These are phyloP conservation scores for Cancer borealis DNA, from an alignment of 2,888 invertebrate species.

Conservation along the genomic window DNA sequence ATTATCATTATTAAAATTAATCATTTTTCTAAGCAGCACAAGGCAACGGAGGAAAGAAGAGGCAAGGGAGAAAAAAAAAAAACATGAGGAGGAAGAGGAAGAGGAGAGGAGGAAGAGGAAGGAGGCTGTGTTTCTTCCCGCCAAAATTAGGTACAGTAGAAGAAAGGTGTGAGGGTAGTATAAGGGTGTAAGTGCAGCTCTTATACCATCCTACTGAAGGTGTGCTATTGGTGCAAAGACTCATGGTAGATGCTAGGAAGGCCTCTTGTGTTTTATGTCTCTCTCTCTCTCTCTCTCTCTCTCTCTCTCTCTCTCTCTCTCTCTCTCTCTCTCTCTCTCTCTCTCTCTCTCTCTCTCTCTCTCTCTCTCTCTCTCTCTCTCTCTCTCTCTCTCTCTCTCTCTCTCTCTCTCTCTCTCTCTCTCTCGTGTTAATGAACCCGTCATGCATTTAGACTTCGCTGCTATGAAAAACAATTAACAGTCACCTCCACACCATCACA, in stretches of 20 bases:
- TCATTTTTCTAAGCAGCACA: neutral
- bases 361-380: conserved; percentile 32
- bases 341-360: conserved; percentile 7
- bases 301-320: conserved; percentile 26
- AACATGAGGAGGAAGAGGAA: neutral
- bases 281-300: neutral
- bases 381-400: too few relatives aligned
- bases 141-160: neutral
- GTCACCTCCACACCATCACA: neutral
- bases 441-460: neutral
- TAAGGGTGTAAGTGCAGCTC: neutral
- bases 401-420: too few relatives aligned
- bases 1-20: neutral
- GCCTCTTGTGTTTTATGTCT: too few relatives aligned
- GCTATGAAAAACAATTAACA: neutral
- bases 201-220: neutral
- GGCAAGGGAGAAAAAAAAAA: neutral
- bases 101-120: neutral
- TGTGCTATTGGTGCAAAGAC: neutral
- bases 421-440: conserved; percentile 14
- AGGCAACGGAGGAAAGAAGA: neutral
- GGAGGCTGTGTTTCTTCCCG: neutral
- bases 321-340: conserved; percentile 26
- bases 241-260: neutral
- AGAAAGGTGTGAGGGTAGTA: neutral